Percentiles rank a stretch among this genome's conserved stretches.
phyloP scores from a whole-genome alignment of 2,888 invertebrate species.

The Dasysyrphus tricinctus region DNA sequence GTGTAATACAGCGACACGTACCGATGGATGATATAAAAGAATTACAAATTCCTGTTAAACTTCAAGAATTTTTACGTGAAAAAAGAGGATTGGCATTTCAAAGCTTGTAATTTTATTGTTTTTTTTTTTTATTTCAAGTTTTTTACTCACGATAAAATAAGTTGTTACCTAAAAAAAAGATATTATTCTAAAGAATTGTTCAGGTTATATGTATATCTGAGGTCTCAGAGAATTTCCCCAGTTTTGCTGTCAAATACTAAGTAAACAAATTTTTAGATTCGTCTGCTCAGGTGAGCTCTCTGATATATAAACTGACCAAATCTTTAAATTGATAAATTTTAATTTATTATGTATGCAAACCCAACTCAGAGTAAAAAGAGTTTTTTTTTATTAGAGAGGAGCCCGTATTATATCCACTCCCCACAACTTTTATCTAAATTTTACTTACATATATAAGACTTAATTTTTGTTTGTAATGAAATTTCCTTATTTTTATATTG shows the following conservation, averaged over 20 bases:
- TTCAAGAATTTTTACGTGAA: slow-evolving; percentile 85
- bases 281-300: too few species aligned
- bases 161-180: neutral
- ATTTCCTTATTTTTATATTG: neutral
- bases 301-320: too few species aligned
- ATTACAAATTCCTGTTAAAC: slow-evolving; percentile 86
- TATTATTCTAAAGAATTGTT: neutral
- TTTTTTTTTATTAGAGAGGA: neutral
- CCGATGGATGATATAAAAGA: slow-evolving; percentile 87
- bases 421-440: neutral
- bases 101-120: slow-evolving; percentile 76
- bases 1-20: slow-evolving; percentile 88
- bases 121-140: slow-evolving; percentile 25
- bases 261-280: too few species aligned
- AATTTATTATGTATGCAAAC: neutral
- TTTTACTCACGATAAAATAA: neutral
- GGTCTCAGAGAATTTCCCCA: too few species aligned
- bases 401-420: neutral
- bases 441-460: neutral
- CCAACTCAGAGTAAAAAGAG: neutral
- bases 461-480: neutral
- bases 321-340: neutral
- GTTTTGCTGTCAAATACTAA: too few species aligned
- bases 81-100: slow-evolving; percentile 81
- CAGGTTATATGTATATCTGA: too few species aligned